phyloP scores from a whole-genome alignment of 1,140 invertebrate species.

The Sinonovacula constricta region DNA sequence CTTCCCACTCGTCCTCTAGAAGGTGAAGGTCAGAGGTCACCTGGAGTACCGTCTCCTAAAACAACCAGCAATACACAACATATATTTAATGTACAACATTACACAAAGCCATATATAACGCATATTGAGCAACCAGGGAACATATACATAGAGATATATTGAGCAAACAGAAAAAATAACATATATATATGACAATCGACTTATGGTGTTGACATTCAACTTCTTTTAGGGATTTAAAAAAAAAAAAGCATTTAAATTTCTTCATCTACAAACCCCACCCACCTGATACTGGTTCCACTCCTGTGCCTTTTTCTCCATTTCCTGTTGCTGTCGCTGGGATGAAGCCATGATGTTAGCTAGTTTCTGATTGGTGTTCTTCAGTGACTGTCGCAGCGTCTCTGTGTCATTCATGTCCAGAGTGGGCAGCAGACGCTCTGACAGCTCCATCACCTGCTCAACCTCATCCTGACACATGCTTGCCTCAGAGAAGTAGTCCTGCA shows the following conservation, averaged over 20 bases:
- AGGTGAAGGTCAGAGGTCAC: slow-evolving; percentile 56
- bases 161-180: background rate
- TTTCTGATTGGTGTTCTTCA: slow-evolving; percentile 67
- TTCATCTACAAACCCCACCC: no score
- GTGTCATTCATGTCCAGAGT: slow-evolving; percentile 74
- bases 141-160: slow-evolving; percentile 1
- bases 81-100: no score
- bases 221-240: no score
- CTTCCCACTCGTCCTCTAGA: slow-evolving; percentile 55
- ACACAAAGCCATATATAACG: no score
- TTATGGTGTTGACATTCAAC: no score
- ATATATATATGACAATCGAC: no score
- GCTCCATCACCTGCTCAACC: slow-evolving; percentile 71
- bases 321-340: slow-evolving; percentile 63
- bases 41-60: slow-evolving; percentile 52
- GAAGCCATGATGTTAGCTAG: slow-evolving; percentile 63
- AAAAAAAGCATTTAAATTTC: no score
- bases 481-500: slow-evolving; percentile 73
- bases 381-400: slow-evolving; percentile 70
- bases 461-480: slow-evolving; percentile 74
- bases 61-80: no score
- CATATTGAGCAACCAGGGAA: background rate
- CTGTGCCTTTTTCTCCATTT: slow-evolving; percentile 62
- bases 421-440: slow-evolving; percentile 69
- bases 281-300: slow-evolving; percentile 74